Evolutionary conservation across 2,888 invertebrate genomes (phyloP).

Genomic region (Limnephilus rhombicus): DNA sequence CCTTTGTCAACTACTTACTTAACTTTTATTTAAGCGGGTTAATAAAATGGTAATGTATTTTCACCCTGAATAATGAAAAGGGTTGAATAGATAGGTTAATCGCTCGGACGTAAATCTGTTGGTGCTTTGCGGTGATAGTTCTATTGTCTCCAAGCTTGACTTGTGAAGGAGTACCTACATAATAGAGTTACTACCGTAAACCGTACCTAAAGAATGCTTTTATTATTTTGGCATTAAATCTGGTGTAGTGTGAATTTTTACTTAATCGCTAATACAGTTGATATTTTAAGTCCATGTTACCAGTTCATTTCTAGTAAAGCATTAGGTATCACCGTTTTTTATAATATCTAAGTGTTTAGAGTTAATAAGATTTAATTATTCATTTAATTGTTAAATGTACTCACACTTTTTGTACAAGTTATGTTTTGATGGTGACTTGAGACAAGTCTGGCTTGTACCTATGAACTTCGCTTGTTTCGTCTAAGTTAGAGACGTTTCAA

Average conservation of each 20-base stretch:
- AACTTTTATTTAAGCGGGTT: not conserved
- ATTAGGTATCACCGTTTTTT: not conserved
- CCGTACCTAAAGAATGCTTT: not conserved
- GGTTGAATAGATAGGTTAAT: not conserved
- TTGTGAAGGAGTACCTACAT: not conserved
- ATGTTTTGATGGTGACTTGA: not conserved
- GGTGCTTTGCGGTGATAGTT: conserved; percentile 11
- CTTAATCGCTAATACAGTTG: not conserved
- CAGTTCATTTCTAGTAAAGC: too few species aligned
- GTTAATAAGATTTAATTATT: too few species aligned
- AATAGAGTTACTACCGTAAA: too few species aligned
- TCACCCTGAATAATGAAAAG: conserved; percentile 24
- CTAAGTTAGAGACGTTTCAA: not conserved
- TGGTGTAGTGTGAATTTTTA: not conserved
- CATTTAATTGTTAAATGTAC: too few species aligned
- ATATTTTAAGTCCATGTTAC: not conserved
- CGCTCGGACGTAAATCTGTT: not conserved
- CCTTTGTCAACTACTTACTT: not conserved
- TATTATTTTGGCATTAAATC: not conserved
- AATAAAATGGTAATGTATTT: not conserved
- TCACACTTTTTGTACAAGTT: too few species aligned
- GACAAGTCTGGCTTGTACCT: not conserved
- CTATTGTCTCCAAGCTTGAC: conserved; percentile 6
- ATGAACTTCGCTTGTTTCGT: not conserved
- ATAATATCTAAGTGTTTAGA: not conserved